These are phyloP conservation scores for Cryptus viduatorius DNA, from an alignment of 2,888 invertebrate genomes.

Conservation along the genomic window DNA sequence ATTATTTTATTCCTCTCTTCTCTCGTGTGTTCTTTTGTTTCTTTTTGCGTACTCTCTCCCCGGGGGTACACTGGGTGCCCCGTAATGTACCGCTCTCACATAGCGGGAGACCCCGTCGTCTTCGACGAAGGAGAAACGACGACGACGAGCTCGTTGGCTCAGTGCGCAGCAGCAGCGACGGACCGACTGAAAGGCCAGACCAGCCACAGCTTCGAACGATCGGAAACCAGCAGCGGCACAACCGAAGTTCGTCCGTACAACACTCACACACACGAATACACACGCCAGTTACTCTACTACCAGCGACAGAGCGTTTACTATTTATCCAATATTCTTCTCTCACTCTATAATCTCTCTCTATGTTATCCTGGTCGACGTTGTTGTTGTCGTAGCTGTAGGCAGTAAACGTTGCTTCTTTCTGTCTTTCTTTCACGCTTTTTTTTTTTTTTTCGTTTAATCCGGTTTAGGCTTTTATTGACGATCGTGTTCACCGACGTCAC, in stretches of 20 bases:
- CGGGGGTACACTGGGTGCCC: conserved; percentile 72
- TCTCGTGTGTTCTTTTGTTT: conserved; percentile 15
- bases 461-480: background rate
- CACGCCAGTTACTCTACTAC: background rate
- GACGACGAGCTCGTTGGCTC: conserved; percentile 63
- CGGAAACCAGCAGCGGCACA: conserved; percentile 48
- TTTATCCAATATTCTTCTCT: conserved; percentile 20
- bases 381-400: conserved; percentile 4
- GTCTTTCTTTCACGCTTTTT: background rate
- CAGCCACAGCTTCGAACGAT: conserved; percentile 70
- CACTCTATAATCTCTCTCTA: conserved; percentile 7
- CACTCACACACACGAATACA: background rate
- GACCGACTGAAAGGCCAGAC: conserved; percentile 63
- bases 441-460: background rate
- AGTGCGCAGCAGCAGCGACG: conserved; percentile 70
- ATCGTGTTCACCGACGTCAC: conserved; percentile 13
- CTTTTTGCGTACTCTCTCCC: conserved; percentile 26
- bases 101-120: conserved; percentile 74
- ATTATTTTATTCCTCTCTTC: conserved; percentile 34
- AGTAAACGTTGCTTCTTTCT: background rate
- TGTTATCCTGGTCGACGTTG: background rate
- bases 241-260: conserved; percentile 29
- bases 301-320: conserved; percentile 12
- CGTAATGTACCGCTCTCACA: conserved; percentile 76
- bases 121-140: conserved; percentile 59